Base-by-base conservation (phyloP, 1,140 invertebrate species). In the Propsilocerus akamusi region DNA sequence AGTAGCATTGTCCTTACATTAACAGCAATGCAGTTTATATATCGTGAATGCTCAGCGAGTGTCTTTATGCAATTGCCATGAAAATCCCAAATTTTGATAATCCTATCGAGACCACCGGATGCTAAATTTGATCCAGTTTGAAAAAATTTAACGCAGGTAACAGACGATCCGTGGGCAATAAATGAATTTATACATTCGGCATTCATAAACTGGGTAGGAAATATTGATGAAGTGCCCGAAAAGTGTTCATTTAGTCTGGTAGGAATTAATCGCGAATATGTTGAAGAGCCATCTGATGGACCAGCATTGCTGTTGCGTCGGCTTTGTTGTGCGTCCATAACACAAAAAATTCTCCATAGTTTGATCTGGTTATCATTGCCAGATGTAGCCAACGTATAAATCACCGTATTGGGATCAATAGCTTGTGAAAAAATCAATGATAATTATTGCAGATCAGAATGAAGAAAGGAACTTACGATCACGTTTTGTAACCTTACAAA, bases 311-410 rank as follows among this genome's bases (percentile, higher is more conserved):
- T n/a, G 10, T 41, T 17, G 5, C 14, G 14, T 17, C 17, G 34
- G 11, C 17, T 41, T 20, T 41, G 5, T 17, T 20, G 34, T 17
- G 34, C 10, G 4, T 20, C 34, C 17, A 41, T 52, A 47, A 5
- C 41, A 47, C 51, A 49, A 5, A 32, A 50, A 11, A 59, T 50
- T 25, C 46, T 71, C 84, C 84, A 88, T 8, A 86, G 56, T 61
- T 82, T 82, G 1, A 86, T 72, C n/a, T 70, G 59, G 57, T 82
- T 73, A 61, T 84, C 83, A 55, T 81, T 81, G 3, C 83, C 84
- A 57, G 80, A 72, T 4, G 76, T 75, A 10, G 78, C 77, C 51
- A 83, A 56, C 34, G 75, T 67, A 58, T 79, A 81, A 12, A 65
- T 53, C 53, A 67, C 70, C 20, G 50, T 52, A 23, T 47, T 41